phyloP scores from a whole-genome alignment of 1,140 invertebrate species.

The Mercenaria mercenaria region DNA sequence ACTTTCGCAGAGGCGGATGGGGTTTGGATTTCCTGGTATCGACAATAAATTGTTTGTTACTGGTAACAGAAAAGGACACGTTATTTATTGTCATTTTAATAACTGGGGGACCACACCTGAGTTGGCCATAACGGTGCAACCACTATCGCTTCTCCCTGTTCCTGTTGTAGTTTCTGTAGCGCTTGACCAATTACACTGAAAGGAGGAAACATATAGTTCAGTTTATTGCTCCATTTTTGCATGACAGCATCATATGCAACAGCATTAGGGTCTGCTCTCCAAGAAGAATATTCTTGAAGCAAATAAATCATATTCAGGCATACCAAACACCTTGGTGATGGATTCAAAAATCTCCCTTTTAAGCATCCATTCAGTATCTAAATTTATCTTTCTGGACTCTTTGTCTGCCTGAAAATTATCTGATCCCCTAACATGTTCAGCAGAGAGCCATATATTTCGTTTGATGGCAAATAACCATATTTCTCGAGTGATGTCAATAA shows the following conservation, averaged over 20 bases:
- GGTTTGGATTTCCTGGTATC: background rate
- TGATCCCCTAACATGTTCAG: too few relatives aligned
- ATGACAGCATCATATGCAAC: conserved; percentile 62
- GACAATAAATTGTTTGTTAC: background rate
- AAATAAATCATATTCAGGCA: conserved; percentile 44
- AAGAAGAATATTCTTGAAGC: conserved; percentile 53
- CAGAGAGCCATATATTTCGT: too few relatives aligned
- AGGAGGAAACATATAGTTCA: conserved; percentile 61
- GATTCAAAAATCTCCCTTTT: conserved; percentile 35
- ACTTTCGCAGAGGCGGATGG: background rate
- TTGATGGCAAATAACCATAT: too few relatives aligned
- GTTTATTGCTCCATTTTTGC: conserved; percentile 21
- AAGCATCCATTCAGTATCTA: conserved; percentile 60
- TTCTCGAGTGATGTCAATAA: background rate
- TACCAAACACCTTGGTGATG: background rate
- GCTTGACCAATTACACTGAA: conserved; percentile 55
- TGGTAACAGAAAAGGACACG: background rate
- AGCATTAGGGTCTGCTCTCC: conserved; percentile 58
- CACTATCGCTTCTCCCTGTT: conserved; percentile 26
- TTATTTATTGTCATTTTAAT: background rate
- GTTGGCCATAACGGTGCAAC: conserved; percentile 52
- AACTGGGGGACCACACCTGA: background rate
- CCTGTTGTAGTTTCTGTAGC: conserved; percentile 12
- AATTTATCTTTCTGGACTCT: conserved; percentile 40
- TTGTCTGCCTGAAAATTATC: background rate